Percentiles rank a stretch among this genome's conserved stretches.
Conservation (phyloP, 2,797 vertebrate species). For the Luscinia megarhynchos region DNA sequence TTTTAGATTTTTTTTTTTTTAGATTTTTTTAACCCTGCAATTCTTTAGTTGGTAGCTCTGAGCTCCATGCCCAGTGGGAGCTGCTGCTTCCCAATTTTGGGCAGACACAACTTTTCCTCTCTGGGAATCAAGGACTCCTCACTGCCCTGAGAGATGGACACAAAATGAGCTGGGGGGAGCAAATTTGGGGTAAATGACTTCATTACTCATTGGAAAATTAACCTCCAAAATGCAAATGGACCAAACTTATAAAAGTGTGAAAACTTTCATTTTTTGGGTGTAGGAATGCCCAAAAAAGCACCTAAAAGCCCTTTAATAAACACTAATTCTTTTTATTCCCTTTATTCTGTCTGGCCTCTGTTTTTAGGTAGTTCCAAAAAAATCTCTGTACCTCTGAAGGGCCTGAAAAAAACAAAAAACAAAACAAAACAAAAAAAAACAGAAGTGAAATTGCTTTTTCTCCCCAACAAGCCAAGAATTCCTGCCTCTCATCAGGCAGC, state of each 20-base stretch:
- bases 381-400: conserved; percentile 11
- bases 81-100: neutral
- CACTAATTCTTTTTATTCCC: neutral
- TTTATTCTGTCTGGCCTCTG: neutral
- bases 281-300: rapidly evolving
- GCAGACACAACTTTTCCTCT: neutral
- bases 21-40: neutral
- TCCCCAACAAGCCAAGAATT: conserved; percentile 26
- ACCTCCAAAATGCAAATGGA: neutral
- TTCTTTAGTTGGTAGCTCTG: rapidly evolving
- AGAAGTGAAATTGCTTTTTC: conserved; percentile 56
- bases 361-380: neutral
- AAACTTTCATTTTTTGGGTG: neutral
- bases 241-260: rapidly evolving
- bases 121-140: neutral
- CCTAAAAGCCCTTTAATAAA: neutral
- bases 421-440: neutral
- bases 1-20: neutral
- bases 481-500: conserved; percentile 48
- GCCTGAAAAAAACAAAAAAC: conserved; percentile 19
- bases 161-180: rapidly evolving
- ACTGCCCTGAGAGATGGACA: neutral
- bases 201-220: neutral
- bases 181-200: neutral
- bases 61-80: neutral